Percentiles rank a stretch among this genome's conserved stretches.
Conservation (phyloP, 2,113 vertebrate genomes). For the Indicator maculatus region DNA sequence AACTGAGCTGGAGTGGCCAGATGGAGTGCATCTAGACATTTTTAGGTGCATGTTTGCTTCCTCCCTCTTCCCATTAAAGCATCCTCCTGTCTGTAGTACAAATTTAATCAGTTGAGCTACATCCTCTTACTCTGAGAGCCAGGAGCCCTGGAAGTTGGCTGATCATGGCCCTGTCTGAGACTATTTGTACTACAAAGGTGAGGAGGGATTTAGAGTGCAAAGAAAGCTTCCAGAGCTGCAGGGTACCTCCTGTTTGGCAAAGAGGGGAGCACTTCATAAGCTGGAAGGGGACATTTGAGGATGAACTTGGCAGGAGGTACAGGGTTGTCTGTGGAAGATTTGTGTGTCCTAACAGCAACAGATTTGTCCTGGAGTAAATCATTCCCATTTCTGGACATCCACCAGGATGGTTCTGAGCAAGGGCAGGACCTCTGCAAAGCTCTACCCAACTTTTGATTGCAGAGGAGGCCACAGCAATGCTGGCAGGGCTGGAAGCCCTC, state of each 20-base stretch:
- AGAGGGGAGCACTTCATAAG: fast-evolving
- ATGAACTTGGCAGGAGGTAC: fast-evolving
- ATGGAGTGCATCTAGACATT: not conserved
- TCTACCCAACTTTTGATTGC: not conserved
- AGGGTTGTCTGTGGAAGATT: not conserved
- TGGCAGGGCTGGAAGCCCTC: not conserved
- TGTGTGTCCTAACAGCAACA: fast-evolving
- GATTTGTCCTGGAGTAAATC: not conserved
- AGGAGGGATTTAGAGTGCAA: not conserved
- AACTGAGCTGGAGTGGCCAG: not conserved
- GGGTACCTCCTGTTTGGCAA: fast-evolving
- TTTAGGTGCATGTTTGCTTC: not conserved
- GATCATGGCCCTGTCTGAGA: not conserved
- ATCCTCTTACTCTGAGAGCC: not conserved
- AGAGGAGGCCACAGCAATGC: not conserved
- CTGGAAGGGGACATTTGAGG: not conserved
- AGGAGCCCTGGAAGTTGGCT: not conserved
- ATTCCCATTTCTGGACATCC: fast-evolving
- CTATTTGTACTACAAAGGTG: fast-evolving
- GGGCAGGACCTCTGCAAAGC: not conserved
- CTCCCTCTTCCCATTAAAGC: not conserved
- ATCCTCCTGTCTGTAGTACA: not conserved
- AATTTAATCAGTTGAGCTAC: not conserved
- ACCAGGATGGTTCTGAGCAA: fast-evolving
- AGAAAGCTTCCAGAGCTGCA: fast-evolving